phyloP scores from a whole-genome alignment of 2,888 invertebrate genomes.

The Prenolepis imparis region DNA sequence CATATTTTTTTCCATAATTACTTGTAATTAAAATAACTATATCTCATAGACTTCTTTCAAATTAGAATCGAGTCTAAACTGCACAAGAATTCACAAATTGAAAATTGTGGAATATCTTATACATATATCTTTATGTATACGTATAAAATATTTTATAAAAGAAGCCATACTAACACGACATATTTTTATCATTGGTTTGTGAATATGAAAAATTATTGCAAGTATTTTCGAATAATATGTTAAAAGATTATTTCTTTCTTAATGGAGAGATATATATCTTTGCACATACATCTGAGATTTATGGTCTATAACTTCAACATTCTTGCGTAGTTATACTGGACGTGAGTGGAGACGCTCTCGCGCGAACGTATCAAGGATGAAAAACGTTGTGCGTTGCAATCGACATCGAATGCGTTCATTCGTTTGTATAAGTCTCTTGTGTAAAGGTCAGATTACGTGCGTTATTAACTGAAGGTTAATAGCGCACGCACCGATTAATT shows the following conservation, averaged over 20 bases:
- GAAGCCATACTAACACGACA: not conserved
- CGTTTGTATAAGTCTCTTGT: conserved; percentile 46
- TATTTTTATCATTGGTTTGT: not conserved
- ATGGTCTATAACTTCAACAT: conserved; percentile 11
- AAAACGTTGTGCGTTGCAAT: conserved; percentile 61
- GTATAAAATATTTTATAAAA: not conserved
- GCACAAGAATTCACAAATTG: not conserved
- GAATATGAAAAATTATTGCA: not conserved
- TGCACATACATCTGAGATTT: not conserved
- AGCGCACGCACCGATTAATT: conserved; percentile 42
- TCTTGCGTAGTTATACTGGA: not conserved
- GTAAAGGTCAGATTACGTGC: conserved; percentile 57
- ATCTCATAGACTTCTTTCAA: not conserved
- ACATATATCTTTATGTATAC: not conserved
- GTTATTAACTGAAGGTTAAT: conserved; percentile 51
- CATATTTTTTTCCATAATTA: not conserved
- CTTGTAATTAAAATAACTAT: not conserved
- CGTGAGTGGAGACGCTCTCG: conserved; percentile 11
- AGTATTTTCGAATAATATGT: not conserved
- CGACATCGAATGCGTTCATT: conserved; percentile 43
- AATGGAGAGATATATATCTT: not conserved
- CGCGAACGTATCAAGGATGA: conserved; percentile 45
- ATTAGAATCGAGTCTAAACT: not conserved
- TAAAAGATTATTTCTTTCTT: not conserved
- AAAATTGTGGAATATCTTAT: not conserved